Percentiles rank a stretch among this genome's conserved stretches.
phyloP scores from a whole-genome alignment of 2,113 vertebrate species.

The Megaptera novaeangliae region DNA sequence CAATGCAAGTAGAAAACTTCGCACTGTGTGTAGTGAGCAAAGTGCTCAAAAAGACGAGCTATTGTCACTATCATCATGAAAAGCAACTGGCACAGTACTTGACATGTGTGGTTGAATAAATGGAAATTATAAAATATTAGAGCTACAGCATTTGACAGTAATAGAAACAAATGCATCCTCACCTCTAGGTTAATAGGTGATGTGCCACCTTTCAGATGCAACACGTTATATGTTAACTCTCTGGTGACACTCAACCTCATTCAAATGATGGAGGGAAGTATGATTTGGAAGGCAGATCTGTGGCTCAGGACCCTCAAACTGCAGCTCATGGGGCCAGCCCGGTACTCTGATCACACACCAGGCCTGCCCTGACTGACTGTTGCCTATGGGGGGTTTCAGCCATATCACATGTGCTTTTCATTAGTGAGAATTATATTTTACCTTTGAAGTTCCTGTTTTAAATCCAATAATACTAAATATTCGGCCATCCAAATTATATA shows the following conservation, averaged over 20 bases:
- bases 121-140: background rate
- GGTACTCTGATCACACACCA: constrained; percentile 20
- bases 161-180: background rate
- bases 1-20: background rate
- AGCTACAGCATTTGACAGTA: background rate
- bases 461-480: constrained; percentile 65
- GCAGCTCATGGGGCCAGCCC: background rate
- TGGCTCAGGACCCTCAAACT: background rate
- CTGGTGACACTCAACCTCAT: background rate
- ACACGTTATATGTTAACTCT: background rate
- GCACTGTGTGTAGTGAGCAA: background rate
- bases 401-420: constrained; percentile 57
- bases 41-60: background rate
- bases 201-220: background rate
- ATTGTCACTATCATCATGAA: background rate
- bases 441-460: constrained; percentile 71
- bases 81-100: background rate
- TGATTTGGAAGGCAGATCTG: background rate
- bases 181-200: background rate
- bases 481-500: constrained; percentile 46
- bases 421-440: constrained; percentile 59
- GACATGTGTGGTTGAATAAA: background rate
- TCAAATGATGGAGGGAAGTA: background rate
- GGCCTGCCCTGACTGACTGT: background rate
- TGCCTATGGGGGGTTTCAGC: constrained; percentile 17